These are phyloP conservation scores for Myrmecobius fasciatus DNA, from an alignment of 2,113 vertebrate genomes.

Conservation along the genomic window DNA sequence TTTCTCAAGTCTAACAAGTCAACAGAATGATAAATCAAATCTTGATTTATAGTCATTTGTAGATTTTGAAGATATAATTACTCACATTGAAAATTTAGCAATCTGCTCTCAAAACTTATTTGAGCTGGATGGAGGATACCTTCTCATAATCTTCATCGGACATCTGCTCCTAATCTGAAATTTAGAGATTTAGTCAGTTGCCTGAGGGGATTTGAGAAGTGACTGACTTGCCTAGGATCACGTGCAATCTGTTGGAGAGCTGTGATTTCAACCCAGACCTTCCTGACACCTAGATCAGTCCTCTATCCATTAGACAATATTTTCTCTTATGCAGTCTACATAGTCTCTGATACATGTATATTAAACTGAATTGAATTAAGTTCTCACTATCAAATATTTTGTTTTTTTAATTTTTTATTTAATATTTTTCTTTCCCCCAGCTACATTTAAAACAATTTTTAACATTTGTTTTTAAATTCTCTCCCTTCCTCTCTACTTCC, in stretches of 20 bases:
- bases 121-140: not conserved
- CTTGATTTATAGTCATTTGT: not conserved
- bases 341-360: not conserved
- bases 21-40: not conserved
- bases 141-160: not conserved
- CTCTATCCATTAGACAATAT: too few species aligned
- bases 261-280: too few species aligned
- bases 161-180: not conserved
- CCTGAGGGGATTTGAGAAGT: not conserved
- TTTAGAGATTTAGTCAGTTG: not conserved
- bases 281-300: too few species aligned
- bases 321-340: too few species aligned
- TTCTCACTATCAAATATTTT: not conserved
- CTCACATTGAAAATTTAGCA: not conserved
- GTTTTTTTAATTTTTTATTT: too few species aligned
- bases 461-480: too few species aligned
- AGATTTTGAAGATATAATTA: not conserved
- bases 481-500: too few species aligned
- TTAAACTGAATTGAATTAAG: not conserved
- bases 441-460: too few species aligned
- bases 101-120: not conserved
- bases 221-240: not conserved
- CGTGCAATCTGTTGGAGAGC: not conserved
- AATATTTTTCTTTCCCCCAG: too few species aligned
- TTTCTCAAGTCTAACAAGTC: not conserved